Evolutionary conservation across 1,140 invertebrate genomes (phyloP).

Genomic region (Eriocheir sinensis): DNA sequence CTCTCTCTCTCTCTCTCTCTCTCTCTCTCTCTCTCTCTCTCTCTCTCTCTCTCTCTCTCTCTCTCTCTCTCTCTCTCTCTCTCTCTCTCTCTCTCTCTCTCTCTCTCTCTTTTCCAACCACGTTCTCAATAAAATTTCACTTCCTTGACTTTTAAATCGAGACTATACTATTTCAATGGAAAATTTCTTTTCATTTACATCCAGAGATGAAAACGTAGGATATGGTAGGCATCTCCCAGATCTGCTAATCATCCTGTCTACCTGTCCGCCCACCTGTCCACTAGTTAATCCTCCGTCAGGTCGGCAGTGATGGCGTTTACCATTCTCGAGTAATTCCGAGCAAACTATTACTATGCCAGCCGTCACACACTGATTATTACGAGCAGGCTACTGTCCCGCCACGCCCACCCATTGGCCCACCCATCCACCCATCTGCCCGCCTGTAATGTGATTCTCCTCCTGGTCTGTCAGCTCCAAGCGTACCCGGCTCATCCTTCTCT

Average conservation of each 20-base stretch:
- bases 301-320: neutral
- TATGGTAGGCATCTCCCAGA: neutral
- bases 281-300: neutral
- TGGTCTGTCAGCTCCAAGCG: neutral
- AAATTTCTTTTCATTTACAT: neutral
- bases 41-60: constrained; percentile 55
- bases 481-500: too few species aligned
- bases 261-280: constrained; percentile 3
- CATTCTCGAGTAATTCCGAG: neutral
- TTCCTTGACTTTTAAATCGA: neutral
- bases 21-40: too few species aligned
- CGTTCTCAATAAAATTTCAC: neutral
- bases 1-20: constrained; percentile 48
- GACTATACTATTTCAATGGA: neutral
- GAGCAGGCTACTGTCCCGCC: neutral
- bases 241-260: neutral
- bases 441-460: neutral
- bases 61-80: constrained; percentile 50
- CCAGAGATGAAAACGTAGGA: neutral
- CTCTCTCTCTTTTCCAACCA: constrained; percentile 37
- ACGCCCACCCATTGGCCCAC: neutral
- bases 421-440: neutral
- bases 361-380: constrained; percentile 12
- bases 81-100: constrained; percentile 54
- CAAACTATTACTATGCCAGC: neutral